phyloP scores from a whole-genome alignment of 2,113 vertebrate genomes.

The Prochilodus magdalenae region DNA sequence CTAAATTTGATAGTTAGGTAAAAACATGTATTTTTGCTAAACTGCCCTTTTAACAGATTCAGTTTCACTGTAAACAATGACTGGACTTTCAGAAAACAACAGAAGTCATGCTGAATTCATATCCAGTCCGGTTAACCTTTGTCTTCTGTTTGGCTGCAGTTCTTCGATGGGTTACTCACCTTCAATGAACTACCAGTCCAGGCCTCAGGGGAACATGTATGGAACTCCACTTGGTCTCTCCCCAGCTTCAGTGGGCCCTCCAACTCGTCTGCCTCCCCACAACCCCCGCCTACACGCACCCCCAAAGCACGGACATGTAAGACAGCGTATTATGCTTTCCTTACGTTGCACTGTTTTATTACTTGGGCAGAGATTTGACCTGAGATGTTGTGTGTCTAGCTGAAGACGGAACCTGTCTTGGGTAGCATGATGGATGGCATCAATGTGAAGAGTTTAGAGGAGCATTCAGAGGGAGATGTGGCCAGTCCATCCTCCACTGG shows the following conservation, averaged over 20 bases:
- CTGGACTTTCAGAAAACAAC: background rate
- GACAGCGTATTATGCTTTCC: slow-evolving; percentile 26
- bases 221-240: slow-evolving; percentile 75
- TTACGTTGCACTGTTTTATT: slow-evolving; percentile 2
- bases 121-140: background rate
- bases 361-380: slow-evolving; percentile 6
- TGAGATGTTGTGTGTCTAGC: slow-evolving; percentile 66
- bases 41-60: background rate
- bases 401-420: slow-evolving; percentile 88
- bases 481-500: slow-evolving; percentile 93
- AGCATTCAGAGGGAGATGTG: slow-evolving; percentile 89
- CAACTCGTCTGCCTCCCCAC: slow-evolving; percentile 73
- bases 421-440: slow-evolving; percentile 78
- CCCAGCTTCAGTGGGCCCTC: slow-evolving; percentile 75
- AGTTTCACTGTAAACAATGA: background rate
- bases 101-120: background rate
- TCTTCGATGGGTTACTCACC: slow-evolving; percentile 88
- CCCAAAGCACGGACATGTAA: slow-evolving; percentile 89
- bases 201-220: slow-evolving; percentile 81
- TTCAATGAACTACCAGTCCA: slow-evolving; percentile 85
- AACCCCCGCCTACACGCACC: slow-evolving; percentile 76
- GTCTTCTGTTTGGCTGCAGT: slow-evolving; percentile 68
- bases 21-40: background rate
- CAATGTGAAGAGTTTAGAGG: slow-evolving; percentile 85
- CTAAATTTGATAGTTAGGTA: too few species aligned